A percentile compares a stretch with the other conserved stretches of the same genome.
Evolutionary conservation across 1,140 invertebrate genomes (phyloP).

Genomic region (Heliothis virescens): DNA sequence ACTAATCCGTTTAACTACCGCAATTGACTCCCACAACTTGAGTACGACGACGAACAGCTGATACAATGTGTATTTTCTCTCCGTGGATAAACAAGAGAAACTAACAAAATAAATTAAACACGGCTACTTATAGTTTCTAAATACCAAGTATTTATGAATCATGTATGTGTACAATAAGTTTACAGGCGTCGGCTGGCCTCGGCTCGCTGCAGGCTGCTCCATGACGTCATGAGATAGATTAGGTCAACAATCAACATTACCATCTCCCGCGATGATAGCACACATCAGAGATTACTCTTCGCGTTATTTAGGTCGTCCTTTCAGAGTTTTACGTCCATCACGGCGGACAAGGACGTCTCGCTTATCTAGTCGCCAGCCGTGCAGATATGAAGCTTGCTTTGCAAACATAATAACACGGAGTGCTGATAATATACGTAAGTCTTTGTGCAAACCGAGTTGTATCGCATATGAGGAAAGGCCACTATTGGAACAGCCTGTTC

Average conservation of each 20-base stretch:
- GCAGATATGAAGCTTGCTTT: constrained; percentile 56
- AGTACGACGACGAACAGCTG: constrained; percentile 29
- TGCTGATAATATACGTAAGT: constrained; percentile 57
- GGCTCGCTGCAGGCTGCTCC: constrained; percentile 27
- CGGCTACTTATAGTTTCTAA: constrained; percentile 34
- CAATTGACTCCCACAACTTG: constrained; percentile 24
- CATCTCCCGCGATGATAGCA: constrained; percentile 42
- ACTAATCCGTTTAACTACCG: constrained; percentile 17
- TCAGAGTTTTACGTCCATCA: constrained; percentile 53
- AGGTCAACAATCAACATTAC: constrained; percentile 52
- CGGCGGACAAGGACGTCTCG: constrained; percentile 51
- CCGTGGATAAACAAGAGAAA: constrained; percentile 26
- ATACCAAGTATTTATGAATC: constrained; percentile 45
- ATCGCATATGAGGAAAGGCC: constrained; percentile 12
- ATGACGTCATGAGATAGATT: constrained; percentile 56
- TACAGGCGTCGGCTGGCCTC: constrained; percentile 50
- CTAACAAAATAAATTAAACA: constrained; percentile 41
- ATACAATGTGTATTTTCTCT: constrained; percentile 30
- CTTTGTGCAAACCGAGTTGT: constrained; percentile 36
- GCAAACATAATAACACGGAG: constrained; percentile 64
- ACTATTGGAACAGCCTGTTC: constrained; percentile 3
- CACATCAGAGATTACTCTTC: constrained; percentile 28
- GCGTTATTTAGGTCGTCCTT: constrained; percentile 56
- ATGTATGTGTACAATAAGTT: constrained; percentile 46
- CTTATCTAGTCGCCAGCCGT: constrained; percentile 57